Percentiles rank a stretch among this genome's conserved stretches.
Evolutionary conservation across 2,113 vertebrate genomes (phyloP).

Genomic region (Alethe diademata): DNA sequence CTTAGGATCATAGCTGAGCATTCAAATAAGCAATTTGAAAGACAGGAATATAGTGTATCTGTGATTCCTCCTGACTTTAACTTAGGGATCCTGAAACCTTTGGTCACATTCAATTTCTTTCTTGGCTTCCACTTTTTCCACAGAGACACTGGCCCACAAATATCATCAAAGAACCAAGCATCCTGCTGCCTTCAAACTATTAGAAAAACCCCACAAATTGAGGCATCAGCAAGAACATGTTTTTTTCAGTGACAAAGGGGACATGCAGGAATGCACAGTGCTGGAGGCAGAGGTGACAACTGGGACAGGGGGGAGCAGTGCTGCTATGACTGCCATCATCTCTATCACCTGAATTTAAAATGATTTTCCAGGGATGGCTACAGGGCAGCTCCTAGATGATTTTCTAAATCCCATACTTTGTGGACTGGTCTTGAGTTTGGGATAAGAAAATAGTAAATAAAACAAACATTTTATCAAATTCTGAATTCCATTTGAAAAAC

Average conservation of each 20-base stretch:
- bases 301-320: background rate
- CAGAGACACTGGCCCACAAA: background rate
- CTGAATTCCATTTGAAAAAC: background rate
- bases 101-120: background rate
- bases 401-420: background rate
- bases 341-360: background rate
- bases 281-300: background rate
- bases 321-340: background rate
- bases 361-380: background rate
- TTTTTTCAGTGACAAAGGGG: background rate
- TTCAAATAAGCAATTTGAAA: background rate
- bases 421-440: background rate
- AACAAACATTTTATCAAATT: background rate
- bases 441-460: background rate
- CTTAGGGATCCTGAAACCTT: background rate
- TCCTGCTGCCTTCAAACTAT: background rate
- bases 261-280: background rate
- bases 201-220: background rate
- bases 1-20: background rate
- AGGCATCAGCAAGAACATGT: background rate
- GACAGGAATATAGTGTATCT: background rate
- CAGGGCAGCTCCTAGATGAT: background rate
- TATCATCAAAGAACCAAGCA: background rate
- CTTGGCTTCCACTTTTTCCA: background rate
- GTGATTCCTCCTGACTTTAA: background rate